Conservation (phyloP, 2,888 invertebrate genomes). For the Eutolmus rufibarbis region DNA sequence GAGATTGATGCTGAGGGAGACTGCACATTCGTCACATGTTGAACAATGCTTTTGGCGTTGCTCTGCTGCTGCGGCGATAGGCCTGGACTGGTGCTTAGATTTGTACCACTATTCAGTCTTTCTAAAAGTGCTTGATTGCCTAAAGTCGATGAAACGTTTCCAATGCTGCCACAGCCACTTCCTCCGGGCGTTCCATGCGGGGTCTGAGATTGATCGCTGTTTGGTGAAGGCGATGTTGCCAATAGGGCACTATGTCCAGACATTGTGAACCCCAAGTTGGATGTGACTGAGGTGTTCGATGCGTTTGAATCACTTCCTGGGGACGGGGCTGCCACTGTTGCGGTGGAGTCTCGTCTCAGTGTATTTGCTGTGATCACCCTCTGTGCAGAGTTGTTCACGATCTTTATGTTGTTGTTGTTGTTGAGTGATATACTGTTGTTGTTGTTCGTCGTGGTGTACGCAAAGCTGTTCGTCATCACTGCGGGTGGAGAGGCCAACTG, state of each 20-base stretch:
- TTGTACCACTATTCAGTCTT: slow-evolving; percentile 58
- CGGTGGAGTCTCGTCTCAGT: slow-evolving; percentile 61
- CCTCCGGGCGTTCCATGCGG: slow-evolving; percentile 51
- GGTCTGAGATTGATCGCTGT: slow-evolving; percentile 56
- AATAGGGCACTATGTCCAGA: slow-evolving; percentile 68
- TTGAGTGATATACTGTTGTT: slow-evolving; percentile 40
- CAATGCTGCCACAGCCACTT: slow-evolving; percentile 44
- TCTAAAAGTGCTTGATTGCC: slow-evolving; percentile 58
- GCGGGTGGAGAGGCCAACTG: slow-evolving; percentile 63
- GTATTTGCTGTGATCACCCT: slow-evolving; percentile 59
- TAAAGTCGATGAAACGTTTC: slow-evolving; percentile 52
- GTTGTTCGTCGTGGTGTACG: slow-evolving; percentile 52
- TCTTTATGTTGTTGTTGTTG: slow-evolving; percentile 49
- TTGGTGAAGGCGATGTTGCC: slow-evolving; percentile 63
- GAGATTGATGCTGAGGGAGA: slow-evolving; percentile 64
- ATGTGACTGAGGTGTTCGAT: slow-evolving; percentile 58
- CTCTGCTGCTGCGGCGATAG: slow-evolving; percentile 57
- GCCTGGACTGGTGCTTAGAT: slow-evolving; percentile 50
- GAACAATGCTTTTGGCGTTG: slow-evolving; percentile 56
- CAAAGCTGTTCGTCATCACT: slow-evolving; percentile 61
- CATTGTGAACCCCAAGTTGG: slow-evolving; percentile 66
- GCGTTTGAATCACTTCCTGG: slow-evolving; percentile 63
- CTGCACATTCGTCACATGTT: slow-evolving; percentile 53
- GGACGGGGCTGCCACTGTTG: slow-evolving; percentile 63
- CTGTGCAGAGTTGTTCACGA: slow-evolving; percentile 51